These are phyloP conservation scores for Calameuta pallipes DNA, from an alignment of 2,888 invertebrate species.

Conservation along the genomic window DNA sequence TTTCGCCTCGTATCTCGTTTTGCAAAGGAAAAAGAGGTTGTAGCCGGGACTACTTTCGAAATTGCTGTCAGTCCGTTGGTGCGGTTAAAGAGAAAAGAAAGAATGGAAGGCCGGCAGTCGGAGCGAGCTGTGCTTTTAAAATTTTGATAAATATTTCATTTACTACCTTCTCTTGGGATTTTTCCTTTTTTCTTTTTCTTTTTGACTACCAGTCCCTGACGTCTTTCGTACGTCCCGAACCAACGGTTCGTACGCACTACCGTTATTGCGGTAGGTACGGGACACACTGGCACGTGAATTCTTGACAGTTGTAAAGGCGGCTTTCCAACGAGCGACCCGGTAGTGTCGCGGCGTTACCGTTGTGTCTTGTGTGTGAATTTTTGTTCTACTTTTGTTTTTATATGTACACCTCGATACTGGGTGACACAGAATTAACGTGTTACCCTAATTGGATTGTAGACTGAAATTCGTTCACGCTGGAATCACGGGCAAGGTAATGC, in stretches of 20 bases:
- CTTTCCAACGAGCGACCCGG: not conserved
- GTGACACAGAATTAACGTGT: not conserved
- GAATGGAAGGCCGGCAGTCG: not conserved
- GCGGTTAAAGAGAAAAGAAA: not conserved
- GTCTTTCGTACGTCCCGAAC: not conserved
- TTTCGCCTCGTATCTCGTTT: not conserved
- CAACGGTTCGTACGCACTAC: not conserved
- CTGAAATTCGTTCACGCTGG: not conserved
- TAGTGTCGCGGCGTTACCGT: not conserved
- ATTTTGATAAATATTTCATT: not conserved
- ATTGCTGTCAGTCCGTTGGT: not conserved
- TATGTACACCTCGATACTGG: not conserved
- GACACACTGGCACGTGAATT: not conserved
- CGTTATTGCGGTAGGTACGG: conserved; percentile 8
- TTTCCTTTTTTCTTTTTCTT: not conserved
- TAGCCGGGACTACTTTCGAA: not conserved
- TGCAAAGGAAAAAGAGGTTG: not conserved
- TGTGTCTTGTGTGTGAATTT: not conserved
- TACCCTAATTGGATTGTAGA: not conserved
- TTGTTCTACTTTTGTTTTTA: not conserved
- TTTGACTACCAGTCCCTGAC: not conserved
- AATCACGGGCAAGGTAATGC: not conserved
- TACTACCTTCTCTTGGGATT: not conserved
- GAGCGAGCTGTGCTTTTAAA: not conserved
- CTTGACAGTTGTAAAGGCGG: not conserved